phyloP scores from a whole-genome alignment of 2,888 invertebrate genomes.

The Synanthedon myopaeformis region DNA sequence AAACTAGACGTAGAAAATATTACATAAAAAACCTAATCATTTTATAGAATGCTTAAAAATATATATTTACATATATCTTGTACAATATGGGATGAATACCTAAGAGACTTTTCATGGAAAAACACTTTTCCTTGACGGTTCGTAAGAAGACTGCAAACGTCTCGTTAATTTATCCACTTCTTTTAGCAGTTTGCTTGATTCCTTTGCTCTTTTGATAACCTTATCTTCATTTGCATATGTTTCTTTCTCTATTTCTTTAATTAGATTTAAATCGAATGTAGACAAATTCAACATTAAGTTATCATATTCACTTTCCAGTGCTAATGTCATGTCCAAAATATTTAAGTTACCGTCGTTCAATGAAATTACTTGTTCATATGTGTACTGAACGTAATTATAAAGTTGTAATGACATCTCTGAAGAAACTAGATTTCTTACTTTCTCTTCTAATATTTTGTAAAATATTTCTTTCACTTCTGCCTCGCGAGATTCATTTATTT shows the following conservation, averaged over 20 bases:
- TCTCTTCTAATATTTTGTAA: constrained; percentile 41
- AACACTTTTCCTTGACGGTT: constrained; percentile 25
- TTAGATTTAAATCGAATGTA: constrained; percentile 38
- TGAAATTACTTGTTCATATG: constrained; percentile 73
- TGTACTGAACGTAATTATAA: constrained; percentile 74
- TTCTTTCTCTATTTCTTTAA: constrained; percentile 50
- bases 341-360: constrained; percentile 72
- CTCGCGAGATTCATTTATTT: constrained; percentile 37
- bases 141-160: constrained; percentile 47
- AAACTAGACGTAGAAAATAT: no score
- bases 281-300: constrained; percentile 50
- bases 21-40: no score
- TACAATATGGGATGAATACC: no score
- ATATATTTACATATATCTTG: no score
- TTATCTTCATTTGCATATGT: constrained; percentile 38
- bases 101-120: not conserved
- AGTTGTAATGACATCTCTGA: constrained; percentile 72
- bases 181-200: constrained; percentile 45
- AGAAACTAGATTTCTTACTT: constrained; percentile 67
- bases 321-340: constrained; percentile 71
- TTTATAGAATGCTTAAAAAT: no score
- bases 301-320: constrained; percentile 67
- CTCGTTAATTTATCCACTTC: constrained; percentile 52
- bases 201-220: constrained; percentile 41
- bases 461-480: constrained; percentile 45